Conservation (phyloP, 2,797 vertebrate genomes). For the Borostomias antarcticus region DNA sequence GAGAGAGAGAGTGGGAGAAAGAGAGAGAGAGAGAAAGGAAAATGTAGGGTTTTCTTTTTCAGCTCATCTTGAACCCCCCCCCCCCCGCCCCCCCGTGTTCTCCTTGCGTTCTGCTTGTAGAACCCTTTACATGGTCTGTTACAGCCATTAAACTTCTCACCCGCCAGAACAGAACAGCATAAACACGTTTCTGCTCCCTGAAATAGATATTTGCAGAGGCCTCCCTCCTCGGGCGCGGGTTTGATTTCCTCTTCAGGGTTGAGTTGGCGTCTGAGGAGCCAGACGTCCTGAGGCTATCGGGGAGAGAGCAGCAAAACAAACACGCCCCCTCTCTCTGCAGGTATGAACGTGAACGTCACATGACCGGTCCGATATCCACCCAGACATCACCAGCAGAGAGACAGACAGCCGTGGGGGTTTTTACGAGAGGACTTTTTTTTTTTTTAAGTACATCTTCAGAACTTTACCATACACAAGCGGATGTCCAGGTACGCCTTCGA, state of each 20-base stretch:
- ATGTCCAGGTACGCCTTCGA: slow-evolving; percentile 46
- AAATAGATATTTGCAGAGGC: slow-evolving; percentile 54
- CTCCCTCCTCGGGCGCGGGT: slow-evolving; percentile 12
- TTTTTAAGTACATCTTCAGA: slow-evolving; percentile 17
- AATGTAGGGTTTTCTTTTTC: not conserved
- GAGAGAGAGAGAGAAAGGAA: not conserved
- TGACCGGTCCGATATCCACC: not conserved
- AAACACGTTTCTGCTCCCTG: slow-evolving; percentile 41
- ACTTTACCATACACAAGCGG: slow-evolving; percentile 44
- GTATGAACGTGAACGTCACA: slow-evolving; percentile 32
- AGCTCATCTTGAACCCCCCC: not conserved
- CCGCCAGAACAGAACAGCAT: slow-evolving; percentile 30
- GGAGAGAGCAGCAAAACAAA: slow-evolving; percentile 1
- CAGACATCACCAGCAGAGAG: too few species aligned
- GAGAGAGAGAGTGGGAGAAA: slow-evolving; percentile 11
- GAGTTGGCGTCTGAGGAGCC: not conserved
- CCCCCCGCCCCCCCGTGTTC: not conserved
- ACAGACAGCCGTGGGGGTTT: slow-evolving; percentile 16
- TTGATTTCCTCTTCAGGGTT: slow-evolving; percentile 56
- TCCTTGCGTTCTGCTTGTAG: not conserved
- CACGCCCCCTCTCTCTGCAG: not conserved
- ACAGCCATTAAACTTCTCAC: slow-evolving; percentile 55
- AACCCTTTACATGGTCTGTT: slow-evolving; percentile 50
- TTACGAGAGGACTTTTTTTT: too few species aligned
- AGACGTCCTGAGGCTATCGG: not conserved